phyloP scores from a whole-genome alignment of 1,140 invertebrate species.

The Trichogramma pretiosum region DNA sequence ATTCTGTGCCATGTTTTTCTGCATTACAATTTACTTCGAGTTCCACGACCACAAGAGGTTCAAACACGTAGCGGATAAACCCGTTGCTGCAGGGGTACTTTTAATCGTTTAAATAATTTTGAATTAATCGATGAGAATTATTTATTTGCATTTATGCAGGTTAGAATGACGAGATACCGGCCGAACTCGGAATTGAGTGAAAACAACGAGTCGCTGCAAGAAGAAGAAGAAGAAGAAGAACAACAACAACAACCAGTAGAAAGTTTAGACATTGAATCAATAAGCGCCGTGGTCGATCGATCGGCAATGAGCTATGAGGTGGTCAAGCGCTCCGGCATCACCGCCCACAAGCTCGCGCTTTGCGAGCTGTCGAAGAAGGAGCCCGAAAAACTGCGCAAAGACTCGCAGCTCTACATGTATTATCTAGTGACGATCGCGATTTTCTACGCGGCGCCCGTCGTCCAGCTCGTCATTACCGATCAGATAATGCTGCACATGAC shows the following conservation, averaged over 20 bases:
- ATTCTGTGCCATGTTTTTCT: constrained; percentile 51
- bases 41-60: constrained; percentile 41
- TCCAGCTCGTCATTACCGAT: constrained; percentile 83
- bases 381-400: constrained; percentile 55
- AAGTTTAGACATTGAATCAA: constrained; percentile 41
- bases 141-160: background rate
- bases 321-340: too few relatives aligned
- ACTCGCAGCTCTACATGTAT: constrained; percentile 68
- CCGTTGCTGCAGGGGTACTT: constrained; percentile 11
- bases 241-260: too few relatives aligned
- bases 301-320: too few relatives aligned
- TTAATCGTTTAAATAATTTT: background rate
- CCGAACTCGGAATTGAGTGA: too few relatives aligned
- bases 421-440: constrained; percentile 75
- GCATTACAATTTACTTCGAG: constrained; percentile 45
- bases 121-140: background rate
- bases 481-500: constrained; percentile 73
- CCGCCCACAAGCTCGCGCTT: too few relatives aligned
- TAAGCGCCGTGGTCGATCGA: constrained; percentile 57
- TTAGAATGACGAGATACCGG: too few relatives aligned
- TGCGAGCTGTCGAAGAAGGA: constrained; percentile 65
- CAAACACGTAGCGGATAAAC: constrained; percentile 13
- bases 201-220: too few relatives aligned
- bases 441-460: constrained; percentile 81
- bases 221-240: too few relatives aligned